Evolutionary conservation across 2,797 vertebrate genomes (phyloP), one percentile per base, ranked within the genome.

Genomic region (Hozukius guyotensis): DNA sequence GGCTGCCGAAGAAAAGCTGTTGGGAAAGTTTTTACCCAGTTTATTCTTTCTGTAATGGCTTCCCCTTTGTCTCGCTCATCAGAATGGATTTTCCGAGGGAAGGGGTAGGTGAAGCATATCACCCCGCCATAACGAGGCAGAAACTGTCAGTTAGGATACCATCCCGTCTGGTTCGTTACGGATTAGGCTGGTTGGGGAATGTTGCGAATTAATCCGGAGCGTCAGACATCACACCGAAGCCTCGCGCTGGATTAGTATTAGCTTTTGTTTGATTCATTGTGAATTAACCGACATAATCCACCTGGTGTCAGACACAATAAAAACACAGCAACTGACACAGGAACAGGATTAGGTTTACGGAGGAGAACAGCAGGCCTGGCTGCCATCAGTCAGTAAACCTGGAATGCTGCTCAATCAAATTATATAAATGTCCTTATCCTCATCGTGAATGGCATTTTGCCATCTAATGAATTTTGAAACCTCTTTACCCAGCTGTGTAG

Each of bases 281-380:
- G 93, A 94, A 93, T 93, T 92, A 95, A 92, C 85, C 80, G 24
- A 85, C 92, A 88, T 94, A 95, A 95, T 94, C 93, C 93, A 95
- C 93, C 92, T 94, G 90, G 90, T 94, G 91, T 95, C 92, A 93
- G 91, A 93, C 93, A 93, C 92, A 95, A 93, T 93, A 89, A 93
- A 92, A 93, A 89, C 90, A 90, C 85, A 88, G 78, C 82, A 89
- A 78, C 88, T 82, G 88, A 93, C 89, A 90, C 81, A 88, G 86
- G 88, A 86, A 86, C 85, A 85, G 87, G 90, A 93, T 94, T 89
- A 90, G 79, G 64, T 56, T 88, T 84, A 78, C 18, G 11, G 80
- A 62, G 73, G 74, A 77, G 84, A 84, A 73, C 83, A 86, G 77
- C 72, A 80, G 75, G 74, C 63, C 78, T 52, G 83, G 74, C 75